Base-by-base conservation (phyloP, 2,888 invertebrate genomes). In the Lobophora halterata region DNA sequence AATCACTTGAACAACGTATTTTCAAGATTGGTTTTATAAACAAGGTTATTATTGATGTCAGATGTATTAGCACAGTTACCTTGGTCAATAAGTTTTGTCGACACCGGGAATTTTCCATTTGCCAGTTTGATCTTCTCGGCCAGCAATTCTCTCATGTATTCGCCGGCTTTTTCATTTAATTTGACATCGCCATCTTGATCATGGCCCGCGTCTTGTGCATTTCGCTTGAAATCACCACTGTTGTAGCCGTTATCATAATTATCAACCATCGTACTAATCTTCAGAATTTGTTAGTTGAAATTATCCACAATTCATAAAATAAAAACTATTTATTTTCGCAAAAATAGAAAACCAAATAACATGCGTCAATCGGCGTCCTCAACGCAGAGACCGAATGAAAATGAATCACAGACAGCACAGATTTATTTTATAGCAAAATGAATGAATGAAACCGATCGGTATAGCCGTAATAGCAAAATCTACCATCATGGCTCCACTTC, bases 131-230 rank as follows among this genome's bases (percentile, higher is more conserved):
- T 89, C 71, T 93, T 93, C 65, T 94, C 94, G 28, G 90, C 89
- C 43, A 95, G 68, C 39, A 95, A 86, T 65, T 94, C 93, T 10
- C 91, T 88, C 66, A 95, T 91, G 65, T 95, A 95, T 79, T 95
- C 94, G 35, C 90, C 92, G 69, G 93, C 93, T 81, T 93, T 94
- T 69, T 92, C 92, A 52, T 90, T 89, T 41, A 91, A 78, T 63
- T 89, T 89, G 28, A 88, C 76, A 55, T 80, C 81, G 9, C 89
- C 89, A 35, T 90, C 90, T 70, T 88, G 86, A 80, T 88, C 85
- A 88, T 90, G 81, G 35, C 32, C 38, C 44, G 30, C 37, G 33
- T 74, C 74, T 63, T 68, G 68, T 1, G 77, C 56, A 61, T 87
- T 87, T 26, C 88, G 69, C 56, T 88, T 88, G 43, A 88, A 88